A percentile compares a stretch with the other conserved stretches of the same genome.
Conservation (phyloP, 2,888 invertebrate genomes). For the Heliconius ethilla region DNA sequence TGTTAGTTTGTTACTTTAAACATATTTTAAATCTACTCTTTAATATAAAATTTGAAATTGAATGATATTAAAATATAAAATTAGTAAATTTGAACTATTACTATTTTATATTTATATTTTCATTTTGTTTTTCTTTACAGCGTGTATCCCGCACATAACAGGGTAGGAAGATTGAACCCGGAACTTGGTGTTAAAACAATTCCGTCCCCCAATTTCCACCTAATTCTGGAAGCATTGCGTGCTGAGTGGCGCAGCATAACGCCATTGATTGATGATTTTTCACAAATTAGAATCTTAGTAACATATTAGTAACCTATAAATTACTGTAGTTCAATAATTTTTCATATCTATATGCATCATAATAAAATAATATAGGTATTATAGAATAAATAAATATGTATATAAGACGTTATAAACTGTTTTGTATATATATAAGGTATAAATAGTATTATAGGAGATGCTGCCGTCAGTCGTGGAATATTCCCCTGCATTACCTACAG, state of each 20-base stretch:
- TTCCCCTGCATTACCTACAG: constrained; percentile 52
- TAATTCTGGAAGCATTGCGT: too few species aligned
- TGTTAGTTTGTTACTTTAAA: neutral
- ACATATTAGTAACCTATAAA: neutral
- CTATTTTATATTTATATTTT: neutral
- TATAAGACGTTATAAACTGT: constrained; percentile 37
- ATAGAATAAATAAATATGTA: constrained; percentile 12
- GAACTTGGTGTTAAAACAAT: too few species aligned
- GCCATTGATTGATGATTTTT: neutral
- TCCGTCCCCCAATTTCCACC: too few species aligned
- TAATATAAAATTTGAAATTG: neutral
- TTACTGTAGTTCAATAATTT: neutral
- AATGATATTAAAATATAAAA: neutral
- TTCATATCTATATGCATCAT: too few species aligned
- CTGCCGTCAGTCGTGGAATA: constrained; percentile 46
- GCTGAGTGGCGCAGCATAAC: too few species aligned
- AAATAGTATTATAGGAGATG: constrained; percentile 46
- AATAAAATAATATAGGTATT: neutral
- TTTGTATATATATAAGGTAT: constrained; percentile 35
- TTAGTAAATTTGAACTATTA: neutral
- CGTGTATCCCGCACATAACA: too few species aligned
- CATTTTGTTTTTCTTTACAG: too few species aligned
- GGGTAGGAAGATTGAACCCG: too few species aligned
- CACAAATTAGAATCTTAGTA: neutral
- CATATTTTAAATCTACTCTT: neutral